Conservation (phyloP, 2,113 vertebrate species). For the Nothoprocta perdicaria region DNA sequence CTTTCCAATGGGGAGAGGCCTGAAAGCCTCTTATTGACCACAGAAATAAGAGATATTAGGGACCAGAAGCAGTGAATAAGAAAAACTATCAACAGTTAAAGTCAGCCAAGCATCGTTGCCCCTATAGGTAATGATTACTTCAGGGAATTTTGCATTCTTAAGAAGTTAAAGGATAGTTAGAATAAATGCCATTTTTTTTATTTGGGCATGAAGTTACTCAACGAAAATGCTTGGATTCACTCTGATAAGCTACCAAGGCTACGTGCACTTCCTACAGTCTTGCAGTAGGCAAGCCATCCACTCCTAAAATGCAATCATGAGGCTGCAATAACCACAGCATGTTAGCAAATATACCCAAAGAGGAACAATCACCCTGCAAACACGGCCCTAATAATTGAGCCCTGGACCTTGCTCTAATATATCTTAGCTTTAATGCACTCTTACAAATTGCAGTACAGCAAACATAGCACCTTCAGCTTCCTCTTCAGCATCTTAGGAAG, state of each 20-base stretch:
- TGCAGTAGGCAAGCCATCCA: neutral
- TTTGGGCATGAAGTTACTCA: conserved; percentile 18
- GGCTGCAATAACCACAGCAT: neutral
- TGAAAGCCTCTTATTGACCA: conserved; percentile 44
- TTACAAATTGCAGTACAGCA: neutral
- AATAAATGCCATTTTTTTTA: conserved; percentile 34
- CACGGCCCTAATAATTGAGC: neutral
- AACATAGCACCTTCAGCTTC: neutral
- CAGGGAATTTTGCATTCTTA: conserved; percentile 16
- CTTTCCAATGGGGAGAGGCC: neutral
- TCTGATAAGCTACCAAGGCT: conserved; percentile 32
- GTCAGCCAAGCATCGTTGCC: neutral
- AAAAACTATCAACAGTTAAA: conserved; percentile 39
- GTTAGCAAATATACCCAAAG: neutral
- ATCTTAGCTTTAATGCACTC: neutral
- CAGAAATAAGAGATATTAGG: conserved; percentile 34
- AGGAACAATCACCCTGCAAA: neutral
- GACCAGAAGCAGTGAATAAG: neutral
- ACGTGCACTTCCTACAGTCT: neutral
- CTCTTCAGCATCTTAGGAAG: neutral
- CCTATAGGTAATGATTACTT: neutral
- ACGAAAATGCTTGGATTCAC: conserved; percentile 2
- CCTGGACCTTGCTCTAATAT: neutral
- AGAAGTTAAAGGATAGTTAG: neutral
- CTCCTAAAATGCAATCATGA: neutral